A percentile compares a stretch with the other conserved stretches of the same genome.
Conservation (phyloP, 2,113 vertebrate genomes). For the Brachypteracias leptosomus region DNA sequence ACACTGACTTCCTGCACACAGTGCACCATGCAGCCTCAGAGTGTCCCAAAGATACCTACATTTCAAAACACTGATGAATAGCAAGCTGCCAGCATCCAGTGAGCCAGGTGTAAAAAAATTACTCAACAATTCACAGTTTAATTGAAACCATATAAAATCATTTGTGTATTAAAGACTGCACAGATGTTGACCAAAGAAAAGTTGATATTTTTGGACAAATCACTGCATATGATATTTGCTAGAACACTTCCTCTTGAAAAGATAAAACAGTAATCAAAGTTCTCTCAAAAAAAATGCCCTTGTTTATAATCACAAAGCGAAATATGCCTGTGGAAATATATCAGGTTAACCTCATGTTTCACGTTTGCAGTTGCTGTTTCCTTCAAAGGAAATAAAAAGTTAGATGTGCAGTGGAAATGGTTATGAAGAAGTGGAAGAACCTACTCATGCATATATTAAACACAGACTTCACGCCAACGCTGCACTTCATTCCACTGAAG, state of each 20-base stretch:
- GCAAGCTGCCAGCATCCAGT: slow-evolving; percentile 2
- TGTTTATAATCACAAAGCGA: slow-evolving; percentile 5
- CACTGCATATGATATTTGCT: slow-evolving; percentile 14
- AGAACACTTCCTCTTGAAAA: background rate
- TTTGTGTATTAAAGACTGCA: slow-evolving; percentile 26
- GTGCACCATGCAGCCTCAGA: background rate
- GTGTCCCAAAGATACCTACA: slow-evolving; percentile 13
- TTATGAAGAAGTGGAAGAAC: background rate
- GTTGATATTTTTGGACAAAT: slow-evolving; percentile 5
- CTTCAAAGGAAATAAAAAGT: background rate
- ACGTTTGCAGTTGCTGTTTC: background rate
- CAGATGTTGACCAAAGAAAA: background rate
- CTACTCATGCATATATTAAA: background rate
- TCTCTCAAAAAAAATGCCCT: background rate
- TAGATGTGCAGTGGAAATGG: background rate
- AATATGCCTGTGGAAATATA: background rate
- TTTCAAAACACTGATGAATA: slow-evolving; percentile 51
- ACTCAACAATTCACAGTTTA: slow-evolving; percentile 48
- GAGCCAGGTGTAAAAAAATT: slow-evolving; percentile 60
- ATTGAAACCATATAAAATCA: slow-evolving; percentile 67
- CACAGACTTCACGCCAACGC: background rate
- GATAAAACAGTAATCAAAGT: slow-evolving; percentile 1
- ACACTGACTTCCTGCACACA: slow-evolving; percentile 52
- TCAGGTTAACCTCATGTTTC: background rate
- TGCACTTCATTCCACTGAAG: background rate